Evolutionary conservation across 2,113 vertebrate species (phyloP).

Genomic region (Reinhardtius hippoglossoides): DNA sequence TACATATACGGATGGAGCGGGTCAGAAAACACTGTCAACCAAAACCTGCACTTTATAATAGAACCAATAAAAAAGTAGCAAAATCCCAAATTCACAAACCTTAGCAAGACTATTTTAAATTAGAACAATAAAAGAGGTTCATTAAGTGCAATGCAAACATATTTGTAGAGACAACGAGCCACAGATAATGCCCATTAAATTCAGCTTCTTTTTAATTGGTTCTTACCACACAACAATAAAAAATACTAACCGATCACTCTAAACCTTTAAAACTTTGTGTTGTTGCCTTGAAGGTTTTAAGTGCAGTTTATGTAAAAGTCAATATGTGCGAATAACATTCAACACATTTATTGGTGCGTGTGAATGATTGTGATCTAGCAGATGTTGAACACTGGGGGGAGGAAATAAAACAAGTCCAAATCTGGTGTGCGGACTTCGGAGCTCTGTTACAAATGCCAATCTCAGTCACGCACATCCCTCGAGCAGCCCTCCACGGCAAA

Average conservation of each 20-base stretch:
- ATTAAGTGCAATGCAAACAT: background rate
- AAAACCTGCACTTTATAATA: too few relatives aligned
- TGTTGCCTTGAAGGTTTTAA: background rate
- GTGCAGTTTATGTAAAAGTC: slow-evolving; percentile 5
- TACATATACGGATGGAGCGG: too few relatives aligned
- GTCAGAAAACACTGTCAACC: too few relatives aligned
- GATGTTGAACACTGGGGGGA: slow-evolving; percentile 66
- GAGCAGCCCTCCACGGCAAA: slow-evolving; percentile 26
- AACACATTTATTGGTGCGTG: slow-evolving; percentile 60
- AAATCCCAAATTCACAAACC: too few relatives aligned
- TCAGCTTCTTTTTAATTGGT: background rate
- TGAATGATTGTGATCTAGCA: slow-evolving; percentile 68
- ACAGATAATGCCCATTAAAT: background rate
- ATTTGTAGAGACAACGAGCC: background rate
- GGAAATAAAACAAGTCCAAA: slow-evolving; percentile 75
- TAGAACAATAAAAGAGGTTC: too few relatives aligned
- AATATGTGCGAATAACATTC: slow-evolving; percentile 50
- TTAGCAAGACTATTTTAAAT: too few relatives aligned
- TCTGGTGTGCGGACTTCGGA: slow-evolving; percentile 50
- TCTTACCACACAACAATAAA: background rate
- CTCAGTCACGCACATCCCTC: slow-evolving; percentile 72
- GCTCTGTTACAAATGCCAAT: slow-evolving; percentile 62
- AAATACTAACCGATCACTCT: background rate
- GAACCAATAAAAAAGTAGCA: too few relatives aligned
- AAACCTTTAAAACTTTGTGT: background rate